Percentiles rank a stretch among this genome's conserved stretches.
Evolutionary conservation across 1,140 invertebrate genomes (phyloP).

Genomic region (Dreissena polymorpha): DNA sequence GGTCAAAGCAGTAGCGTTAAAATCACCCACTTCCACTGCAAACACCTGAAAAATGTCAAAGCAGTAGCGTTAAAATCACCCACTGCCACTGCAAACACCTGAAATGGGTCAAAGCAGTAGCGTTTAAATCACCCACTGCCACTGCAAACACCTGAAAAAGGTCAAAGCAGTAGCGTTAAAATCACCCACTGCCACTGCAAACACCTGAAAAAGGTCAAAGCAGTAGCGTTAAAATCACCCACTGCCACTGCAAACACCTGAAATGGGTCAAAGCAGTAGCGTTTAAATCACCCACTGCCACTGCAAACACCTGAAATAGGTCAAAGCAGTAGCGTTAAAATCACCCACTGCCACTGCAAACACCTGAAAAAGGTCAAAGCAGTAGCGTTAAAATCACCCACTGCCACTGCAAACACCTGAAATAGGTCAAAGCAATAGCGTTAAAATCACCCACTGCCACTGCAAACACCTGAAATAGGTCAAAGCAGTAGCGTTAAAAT

Average conservation of each 20-base stretch:
- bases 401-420: neutral
- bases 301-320: no score
- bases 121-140: neutral
- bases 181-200: neutral
- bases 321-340: neutral
- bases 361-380: no score
- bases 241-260: neutral
- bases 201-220: no score
- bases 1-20: neutral
- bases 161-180: neutral
- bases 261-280: neutral
- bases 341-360: neutral
- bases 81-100: neutral
- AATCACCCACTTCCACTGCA: neutral
- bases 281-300: neutral
- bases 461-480: no score
- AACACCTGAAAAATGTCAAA: no score
- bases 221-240: neutral
- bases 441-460: neutral
- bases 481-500: neutral
- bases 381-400: neutral
- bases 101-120: neutral
- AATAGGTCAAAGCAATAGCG: no score
- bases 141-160: no score
- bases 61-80: neutral